Conservation (phyloP, 2,888 invertebrate species). For the Lingula anatina region DNA sequence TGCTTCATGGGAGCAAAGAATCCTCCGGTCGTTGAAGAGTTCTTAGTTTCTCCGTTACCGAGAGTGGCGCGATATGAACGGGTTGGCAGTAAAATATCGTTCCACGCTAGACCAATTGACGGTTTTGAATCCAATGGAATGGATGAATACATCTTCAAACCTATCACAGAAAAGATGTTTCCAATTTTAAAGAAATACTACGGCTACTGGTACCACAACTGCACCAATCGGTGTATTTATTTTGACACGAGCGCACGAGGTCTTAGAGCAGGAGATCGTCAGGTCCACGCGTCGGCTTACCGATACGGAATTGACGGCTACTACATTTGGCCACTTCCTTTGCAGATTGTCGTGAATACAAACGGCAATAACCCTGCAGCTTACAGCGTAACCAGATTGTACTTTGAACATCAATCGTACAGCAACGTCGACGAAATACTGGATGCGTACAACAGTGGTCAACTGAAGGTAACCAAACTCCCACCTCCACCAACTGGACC, state of each 20-base stretch:
- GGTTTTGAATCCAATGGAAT: too few relatives aligned
- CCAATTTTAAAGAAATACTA: conserved; percentile 26
- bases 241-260: conserved; percentile 26
- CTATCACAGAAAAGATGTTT: conserved; percentile 19
- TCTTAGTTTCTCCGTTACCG: neutral
- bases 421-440: neutral
- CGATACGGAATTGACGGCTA: conserved; percentile 33
- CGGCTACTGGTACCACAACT: conserved; percentile 28
- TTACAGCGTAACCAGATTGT: neutral
- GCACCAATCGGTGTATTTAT: conserved; percentile 24
- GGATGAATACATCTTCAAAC: too few relatives aligned
- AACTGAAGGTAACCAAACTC: too few relatives aligned
- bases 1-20: neutral
- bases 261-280: conserved; percentile 21
- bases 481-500: too few relatives aligned
- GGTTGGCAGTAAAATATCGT: too few relatives aligned
- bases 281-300: conserved; percentile 30
- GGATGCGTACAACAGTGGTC: neutral
- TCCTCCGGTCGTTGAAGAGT: neutral
- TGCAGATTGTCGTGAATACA: conserved; percentile 20
- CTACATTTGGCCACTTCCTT: conserved; percentile 32
- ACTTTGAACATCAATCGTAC: neutral
- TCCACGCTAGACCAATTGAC: too few relatives aligned
- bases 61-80: neutral
- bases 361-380: neutral